A percentile compares a stretch with the other conserved stretches of the same genome.
These are phyloP conservation scores for Saturnia pavonia DNA, from an alignment of 2,888 invertebrate genomes.

Conservation along the genomic window DNA sequence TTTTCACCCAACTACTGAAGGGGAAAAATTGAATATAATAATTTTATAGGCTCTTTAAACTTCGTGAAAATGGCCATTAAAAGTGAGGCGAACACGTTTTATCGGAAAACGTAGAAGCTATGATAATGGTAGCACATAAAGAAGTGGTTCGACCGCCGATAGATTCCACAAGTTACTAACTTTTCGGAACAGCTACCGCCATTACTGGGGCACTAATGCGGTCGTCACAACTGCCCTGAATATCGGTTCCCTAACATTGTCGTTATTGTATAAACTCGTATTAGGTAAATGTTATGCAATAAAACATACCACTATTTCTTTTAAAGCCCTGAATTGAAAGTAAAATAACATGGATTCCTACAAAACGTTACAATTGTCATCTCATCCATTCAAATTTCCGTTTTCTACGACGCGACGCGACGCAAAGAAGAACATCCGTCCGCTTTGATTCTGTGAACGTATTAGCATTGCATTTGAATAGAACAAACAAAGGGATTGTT, in stretches of 20 bases:
- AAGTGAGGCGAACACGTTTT: conserved; percentile 75
- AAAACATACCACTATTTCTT: conserved; percentile 27
- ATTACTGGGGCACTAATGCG: conserved; percentile 72
- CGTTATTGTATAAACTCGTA: conserved; percentile 37
- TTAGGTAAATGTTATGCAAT: conserved; percentile 23
- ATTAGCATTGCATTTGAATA: conserved; percentile 81
- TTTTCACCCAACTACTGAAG: conserved; percentile 26
- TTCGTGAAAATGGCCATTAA: conserved; percentile 66
- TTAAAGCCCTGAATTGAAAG: conserved; percentile 1
- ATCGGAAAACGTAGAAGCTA: conserved; percentile 73
- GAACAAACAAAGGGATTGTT: conserved; percentile 81
- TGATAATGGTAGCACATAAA: conserved; percentile 79
- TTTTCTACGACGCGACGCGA: conserved; percentile 64
- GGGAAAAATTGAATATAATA: conserved; percentile 63
- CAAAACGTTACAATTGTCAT: conserved; percentile 56
- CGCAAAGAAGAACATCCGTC: conserved; percentile 73
- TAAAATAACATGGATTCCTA: conserved; percentile 35
- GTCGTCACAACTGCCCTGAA: conserved; percentile 49
- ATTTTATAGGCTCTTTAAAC: conserved; percentile 69
- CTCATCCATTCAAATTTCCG: conserved; percentile 66
- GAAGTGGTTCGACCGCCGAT: conserved; percentile 68
- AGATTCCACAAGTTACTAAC: conserved; percentile 78
- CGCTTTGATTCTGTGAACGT: conserved; percentile 77
- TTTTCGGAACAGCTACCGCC: conserved; percentile 67
- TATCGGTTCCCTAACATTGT: conserved; percentile 46